Conservation (phyloP, 2,888 invertebrate species). For the Tetramorium bicarinatum region DNA sequence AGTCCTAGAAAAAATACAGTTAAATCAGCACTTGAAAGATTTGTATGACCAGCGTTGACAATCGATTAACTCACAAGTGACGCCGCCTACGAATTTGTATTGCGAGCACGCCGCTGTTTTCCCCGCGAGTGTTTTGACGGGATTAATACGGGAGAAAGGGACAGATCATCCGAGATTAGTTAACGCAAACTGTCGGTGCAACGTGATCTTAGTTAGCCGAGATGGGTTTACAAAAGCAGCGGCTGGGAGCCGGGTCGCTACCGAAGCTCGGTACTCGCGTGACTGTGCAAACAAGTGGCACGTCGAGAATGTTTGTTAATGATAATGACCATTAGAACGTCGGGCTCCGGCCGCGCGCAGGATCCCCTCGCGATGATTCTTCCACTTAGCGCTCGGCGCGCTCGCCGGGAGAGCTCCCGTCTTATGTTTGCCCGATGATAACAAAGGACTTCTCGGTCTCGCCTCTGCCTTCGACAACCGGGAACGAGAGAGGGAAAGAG, state of each 20-base stretch:
- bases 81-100: not conserved
- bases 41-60: not conserved
- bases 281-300: conserved; percentile 72
- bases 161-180: conserved; percentile 27
- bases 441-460: conserved; percentile 48
- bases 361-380: conserved; percentile 77
- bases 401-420: conserved; percentile 82
- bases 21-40: not conserved
- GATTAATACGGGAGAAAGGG: not conserved
- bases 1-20: not conserved
- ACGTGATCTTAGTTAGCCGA: conserved; percentile 67
- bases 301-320: conserved; percentile 77
- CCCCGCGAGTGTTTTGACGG: not conserved
- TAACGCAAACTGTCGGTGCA: conserved; percentile 36
- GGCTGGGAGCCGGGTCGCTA: conserved; percentile 66
- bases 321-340: conserved; percentile 81
- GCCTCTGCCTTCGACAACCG: not conserved
- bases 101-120: not conserved
- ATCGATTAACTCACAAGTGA: not conserved
- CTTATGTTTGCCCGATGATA: conserved; percentile 76
- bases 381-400: conserved; percentile 79
- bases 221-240: conserved; percentile 75
- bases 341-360: conserved; percentile 44
- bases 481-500: not conserved
- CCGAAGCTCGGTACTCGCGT: conserved; percentile 67